A percentile compares a stretch with the other conserved stretches of the same genome.
Evolutionary conservation across 2,113 vertebrate genomes (phyloP).

Genomic region (Elgaria multicarinata): DNA sequence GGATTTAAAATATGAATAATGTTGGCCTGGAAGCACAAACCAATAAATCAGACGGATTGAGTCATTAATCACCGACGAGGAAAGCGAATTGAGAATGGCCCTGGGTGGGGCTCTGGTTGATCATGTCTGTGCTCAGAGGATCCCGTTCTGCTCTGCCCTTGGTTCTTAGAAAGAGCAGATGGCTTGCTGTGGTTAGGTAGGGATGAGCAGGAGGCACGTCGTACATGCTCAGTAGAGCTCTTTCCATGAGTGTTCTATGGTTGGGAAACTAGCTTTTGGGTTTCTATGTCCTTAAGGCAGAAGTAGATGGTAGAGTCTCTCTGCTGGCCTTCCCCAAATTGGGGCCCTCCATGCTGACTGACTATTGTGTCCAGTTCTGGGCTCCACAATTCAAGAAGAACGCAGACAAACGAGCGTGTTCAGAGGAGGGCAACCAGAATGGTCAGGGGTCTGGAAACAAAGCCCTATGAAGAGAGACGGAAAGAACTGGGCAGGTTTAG

Average conservation of each 20-base stretch:
- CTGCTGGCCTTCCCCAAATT: no score
- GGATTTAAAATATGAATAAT: conserved; percentile 16
- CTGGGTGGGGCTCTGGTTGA: neutral
- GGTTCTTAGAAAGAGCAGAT: neutral
- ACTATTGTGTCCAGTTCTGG: no score
- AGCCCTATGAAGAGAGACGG: no score
- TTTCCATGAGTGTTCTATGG: neutral
- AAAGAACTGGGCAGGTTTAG: no score
- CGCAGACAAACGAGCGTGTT: no score
- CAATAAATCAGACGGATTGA: neutral
- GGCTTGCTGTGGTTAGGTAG: no score
- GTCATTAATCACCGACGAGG: neutral
- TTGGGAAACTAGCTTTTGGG: neutral
- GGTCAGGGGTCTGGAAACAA: no score
- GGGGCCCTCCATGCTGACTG: no score
- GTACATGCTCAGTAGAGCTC: neutral
- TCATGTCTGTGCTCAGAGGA: neutral
- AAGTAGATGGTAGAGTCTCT: no score
- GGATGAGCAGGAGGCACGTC: neutral
- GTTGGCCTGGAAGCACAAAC: neutral
- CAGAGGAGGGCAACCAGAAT: no score
- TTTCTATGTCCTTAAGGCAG: no score
- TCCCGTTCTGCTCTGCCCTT: neutral
- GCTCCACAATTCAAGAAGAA: no score
- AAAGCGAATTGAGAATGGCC: neutral